These are phyloP conservation scores for Myathropa florea DNA, from an alignment of 2,888 invertebrate genomes.

Conservation along the genomic window DNA sequence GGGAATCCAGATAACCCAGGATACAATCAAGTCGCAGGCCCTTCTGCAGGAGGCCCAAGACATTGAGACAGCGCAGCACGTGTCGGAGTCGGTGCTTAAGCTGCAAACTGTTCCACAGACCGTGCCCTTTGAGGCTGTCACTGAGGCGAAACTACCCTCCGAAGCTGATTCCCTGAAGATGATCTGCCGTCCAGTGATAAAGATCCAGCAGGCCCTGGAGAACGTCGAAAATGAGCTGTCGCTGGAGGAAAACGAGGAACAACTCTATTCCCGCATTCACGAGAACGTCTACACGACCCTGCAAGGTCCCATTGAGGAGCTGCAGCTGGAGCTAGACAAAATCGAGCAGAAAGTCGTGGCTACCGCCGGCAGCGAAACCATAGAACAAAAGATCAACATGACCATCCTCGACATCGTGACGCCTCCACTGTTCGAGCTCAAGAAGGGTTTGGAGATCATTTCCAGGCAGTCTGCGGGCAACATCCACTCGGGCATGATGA, in stretches of 20 bases:
- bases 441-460: constrained; percentile 83
- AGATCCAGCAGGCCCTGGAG: constrained; percentile 81
- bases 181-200: constrained; percentile 80
- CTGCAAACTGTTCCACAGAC: constrained; percentile 74
- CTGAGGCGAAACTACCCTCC: constrained; percentile 77
- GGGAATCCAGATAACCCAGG: constrained; percentile 82
- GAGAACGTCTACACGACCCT: constrained; percentile 77
- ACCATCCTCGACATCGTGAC: constrained; percentile 85
- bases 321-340: constrained; percentile 75
- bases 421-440: constrained; percentile 84
- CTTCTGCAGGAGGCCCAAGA: constrained; percentile 82
- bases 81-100: constrained; percentile 79
- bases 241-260: constrained; percentile 78
- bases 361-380: constrained; percentile 74
- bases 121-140: constrained; percentile 77
- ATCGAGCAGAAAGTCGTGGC: constrained; percentile 76
- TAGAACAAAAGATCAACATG: constrained; percentile 82
- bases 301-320: constrained; percentile 76
- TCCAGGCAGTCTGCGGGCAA: constrained; percentile 76
- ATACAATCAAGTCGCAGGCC: constrained; percentile 82
- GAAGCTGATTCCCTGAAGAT: constrained; percentile 78
- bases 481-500: constrained; percentile 78
- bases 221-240: constrained; percentile 79
- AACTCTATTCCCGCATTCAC: constrained; percentile 78
- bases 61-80: constrained; percentile 79